Evolutionary conservation across 1,140 invertebrate species (phyloP).

Genomic region (Amyelois transitella): DNA sequence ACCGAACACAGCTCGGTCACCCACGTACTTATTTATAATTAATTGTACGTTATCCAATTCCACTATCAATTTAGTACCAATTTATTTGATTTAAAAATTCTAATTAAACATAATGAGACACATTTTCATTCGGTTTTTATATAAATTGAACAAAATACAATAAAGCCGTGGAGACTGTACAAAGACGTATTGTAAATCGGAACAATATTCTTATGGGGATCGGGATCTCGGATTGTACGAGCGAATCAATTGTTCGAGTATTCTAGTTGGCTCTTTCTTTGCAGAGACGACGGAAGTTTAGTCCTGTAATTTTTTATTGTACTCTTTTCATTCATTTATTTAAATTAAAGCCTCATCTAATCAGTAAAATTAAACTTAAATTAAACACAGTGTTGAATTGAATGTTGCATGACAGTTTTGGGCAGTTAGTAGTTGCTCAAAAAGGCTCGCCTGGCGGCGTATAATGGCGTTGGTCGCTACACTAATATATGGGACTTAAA

Average conservation of each 20-base stretch:
- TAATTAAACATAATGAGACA: background rate
- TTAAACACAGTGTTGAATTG: too few relatives aligned
- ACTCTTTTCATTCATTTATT: background rate
- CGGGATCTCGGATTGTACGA: background rate
- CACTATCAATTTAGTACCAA: too few relatives aligned
- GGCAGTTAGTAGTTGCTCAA: too few relatives aligned
- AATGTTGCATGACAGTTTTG: too few relatives aligned
- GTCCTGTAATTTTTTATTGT: background rate
- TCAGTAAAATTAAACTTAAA: too few relatives aligned
- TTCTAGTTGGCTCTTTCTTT: constrained; percentile 12
- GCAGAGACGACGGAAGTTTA: background rate
- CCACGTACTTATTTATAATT: too few relatives aligned
- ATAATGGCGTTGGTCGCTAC: too few relatives aligned
- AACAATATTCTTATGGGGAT: background rate
- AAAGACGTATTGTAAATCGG: constrained; percentile 1
- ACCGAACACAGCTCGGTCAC: too few relatives aligned
- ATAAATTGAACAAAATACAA: constrained; percentile 2
- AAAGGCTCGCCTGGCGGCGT: too few relatives aligned
- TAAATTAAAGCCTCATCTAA: too few relatives aligned
- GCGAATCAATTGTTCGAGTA: constrained; percentile 4
- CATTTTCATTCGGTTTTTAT: background rate
- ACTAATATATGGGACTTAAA: too few relatives aligned
- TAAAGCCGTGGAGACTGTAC: constrained; percentile 1
- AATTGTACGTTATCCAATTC: too few relatives aligned
- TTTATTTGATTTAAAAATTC: background rate